phyloP scores from a whole-genome alignment of 2,113 vertebrate species.

The Phalacrocorax brasilianus region DNA sequence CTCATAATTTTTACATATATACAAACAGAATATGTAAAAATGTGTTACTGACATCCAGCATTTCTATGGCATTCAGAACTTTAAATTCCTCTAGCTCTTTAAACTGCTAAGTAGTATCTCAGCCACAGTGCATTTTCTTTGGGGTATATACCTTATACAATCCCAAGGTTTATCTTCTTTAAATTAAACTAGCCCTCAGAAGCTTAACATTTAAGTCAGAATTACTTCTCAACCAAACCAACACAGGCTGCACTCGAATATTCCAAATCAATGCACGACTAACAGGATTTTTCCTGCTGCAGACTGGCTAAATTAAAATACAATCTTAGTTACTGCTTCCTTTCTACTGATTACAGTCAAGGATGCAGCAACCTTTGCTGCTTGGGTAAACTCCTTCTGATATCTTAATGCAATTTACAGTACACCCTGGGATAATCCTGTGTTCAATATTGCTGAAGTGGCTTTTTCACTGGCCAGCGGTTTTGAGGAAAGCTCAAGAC shows the following conservation, averaged over 20 bases:
- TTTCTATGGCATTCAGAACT: neutral
- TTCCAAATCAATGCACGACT: constrained; percentile 55
- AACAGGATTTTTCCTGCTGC: neutral
- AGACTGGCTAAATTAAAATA: constrained; percentile 6
- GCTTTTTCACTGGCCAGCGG: constrained; percentile 40
- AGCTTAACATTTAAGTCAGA: constrained; percentile 60
- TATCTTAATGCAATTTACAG: constrained; percentile 48
- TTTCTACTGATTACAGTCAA: constrained; percentile 27
- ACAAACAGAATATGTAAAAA: neutral
- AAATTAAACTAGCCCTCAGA: constrained; percentile 48
- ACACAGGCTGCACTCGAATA: constrained; percentile 38
- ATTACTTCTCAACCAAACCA: constrained; percentile 34
- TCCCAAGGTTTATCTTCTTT: constrained; percentile 55
- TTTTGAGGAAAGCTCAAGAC: constrained; percentile 23
- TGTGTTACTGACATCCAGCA: neutral
- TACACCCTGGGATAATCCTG: constrained; percentile 28
- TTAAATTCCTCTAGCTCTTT: constrained; percentile 2
- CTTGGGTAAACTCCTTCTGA: constrained; percentile 29
- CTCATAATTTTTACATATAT: neutral
- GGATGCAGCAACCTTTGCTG: constrained; percentile 47
- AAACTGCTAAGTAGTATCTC: neutral
- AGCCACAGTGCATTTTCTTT: neutral
- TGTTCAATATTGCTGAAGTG: constrained; percentile 24
- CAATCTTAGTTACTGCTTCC: constrained; percentile 15
- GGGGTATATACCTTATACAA: neutral